These are phyloP conservation scores for Conomelus anceps DNA, from an alignment of 2,888 invertebrate species.

Conservation along the genomic window DNA sequence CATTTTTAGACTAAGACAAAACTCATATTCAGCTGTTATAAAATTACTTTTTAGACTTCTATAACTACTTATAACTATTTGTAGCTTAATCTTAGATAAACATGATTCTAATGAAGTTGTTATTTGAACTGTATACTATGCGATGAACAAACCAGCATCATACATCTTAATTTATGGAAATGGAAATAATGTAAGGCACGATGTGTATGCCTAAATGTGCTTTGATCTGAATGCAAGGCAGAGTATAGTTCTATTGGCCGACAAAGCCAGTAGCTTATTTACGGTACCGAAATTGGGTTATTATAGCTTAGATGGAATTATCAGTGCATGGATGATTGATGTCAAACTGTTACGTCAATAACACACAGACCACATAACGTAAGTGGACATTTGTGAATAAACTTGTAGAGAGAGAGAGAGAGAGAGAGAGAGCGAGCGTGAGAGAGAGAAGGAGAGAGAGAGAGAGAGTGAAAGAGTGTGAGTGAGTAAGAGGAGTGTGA, in stretches of 20 bases:
- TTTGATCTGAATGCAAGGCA: neutral
- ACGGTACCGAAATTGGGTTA: neutral
- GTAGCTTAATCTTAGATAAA: too few species aligned
- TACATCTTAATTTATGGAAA: neutral
- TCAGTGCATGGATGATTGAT: neutral
- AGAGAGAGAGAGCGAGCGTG: neutral
- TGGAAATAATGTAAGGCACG: too few species aligned
- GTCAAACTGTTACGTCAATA: neutral
- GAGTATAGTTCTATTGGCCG: neutral
- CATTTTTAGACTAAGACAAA: too few species aligned
- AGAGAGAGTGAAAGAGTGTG: neutral
- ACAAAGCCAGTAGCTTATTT: neutral
- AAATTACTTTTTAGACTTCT: too few species aligned
- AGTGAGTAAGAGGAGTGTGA: neutral
- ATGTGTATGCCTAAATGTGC: neutral
- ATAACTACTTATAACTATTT: too few species aligned
- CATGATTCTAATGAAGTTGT: too few species aligned
- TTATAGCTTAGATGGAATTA: neutral
- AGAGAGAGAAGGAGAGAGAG: neutral
- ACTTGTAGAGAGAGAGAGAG: neutral
- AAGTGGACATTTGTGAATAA: neutral
- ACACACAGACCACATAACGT: neutral
- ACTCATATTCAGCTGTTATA: too few species aligned
- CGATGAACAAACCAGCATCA: neutral
- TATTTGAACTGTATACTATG: neutral